Percentiles rank a stretch among this genome's conserved stretches.
Conservation (phyloP, 2,797 vertebrate genomes). For the Catharus ustulatus region DNA sequence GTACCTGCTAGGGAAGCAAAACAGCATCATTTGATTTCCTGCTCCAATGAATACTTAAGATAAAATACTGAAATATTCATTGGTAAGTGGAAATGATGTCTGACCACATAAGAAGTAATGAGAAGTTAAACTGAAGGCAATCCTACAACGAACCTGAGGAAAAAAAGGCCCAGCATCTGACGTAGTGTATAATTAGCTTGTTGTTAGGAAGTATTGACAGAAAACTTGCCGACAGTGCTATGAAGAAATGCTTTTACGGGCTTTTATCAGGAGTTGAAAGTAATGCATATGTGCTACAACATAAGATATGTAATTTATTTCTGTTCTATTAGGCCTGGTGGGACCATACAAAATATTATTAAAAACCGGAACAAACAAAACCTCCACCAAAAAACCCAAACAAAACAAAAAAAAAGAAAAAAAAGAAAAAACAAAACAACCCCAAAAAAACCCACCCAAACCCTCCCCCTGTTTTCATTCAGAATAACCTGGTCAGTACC, state of each 20-base stretch:
- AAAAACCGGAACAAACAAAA: background rate
- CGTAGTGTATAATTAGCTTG: background rate
- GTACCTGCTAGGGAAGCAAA: background rate
- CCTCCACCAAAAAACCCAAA: no score
- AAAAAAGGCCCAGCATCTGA: background rate
- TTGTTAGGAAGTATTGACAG: background rate
- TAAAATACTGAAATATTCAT: conserved; percentile 44
- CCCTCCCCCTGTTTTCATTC: background rate
- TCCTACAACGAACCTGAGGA: background rate
- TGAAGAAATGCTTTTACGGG: background rate
- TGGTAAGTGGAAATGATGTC: background rate
- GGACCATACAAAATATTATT: background rate
- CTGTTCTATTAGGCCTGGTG: background rate
- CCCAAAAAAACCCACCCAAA: no score
- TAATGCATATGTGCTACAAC: background rate
- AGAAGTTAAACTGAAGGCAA: background rate
- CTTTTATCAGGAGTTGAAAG: background rate
- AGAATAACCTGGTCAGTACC: background rate
- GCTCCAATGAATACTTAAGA: conserved; percentile 10
- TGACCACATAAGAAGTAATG: background rate
- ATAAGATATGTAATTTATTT: background rate
- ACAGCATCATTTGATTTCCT: background rate
- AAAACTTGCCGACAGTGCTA: background rate
- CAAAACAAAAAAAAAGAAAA: no score
- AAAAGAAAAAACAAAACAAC: no score